Percentiles rank a stretch among this genome's conserved stretches.
Conservation (phyloP, 2,888 invertebrate species). For the Leptinotarsa juncta region DNA sequence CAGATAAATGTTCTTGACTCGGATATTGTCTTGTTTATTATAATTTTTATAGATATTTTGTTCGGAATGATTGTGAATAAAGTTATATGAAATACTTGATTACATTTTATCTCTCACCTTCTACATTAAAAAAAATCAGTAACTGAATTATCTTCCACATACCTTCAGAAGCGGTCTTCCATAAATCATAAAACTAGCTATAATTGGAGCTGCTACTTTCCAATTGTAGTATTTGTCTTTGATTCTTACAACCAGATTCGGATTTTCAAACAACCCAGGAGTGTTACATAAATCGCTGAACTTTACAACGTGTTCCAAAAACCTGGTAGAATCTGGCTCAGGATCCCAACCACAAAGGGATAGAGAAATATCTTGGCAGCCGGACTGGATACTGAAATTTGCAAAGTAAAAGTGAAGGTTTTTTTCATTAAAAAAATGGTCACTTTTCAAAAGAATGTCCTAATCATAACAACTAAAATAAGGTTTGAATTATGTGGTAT, state of each 20-base stretch:
- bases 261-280: conserved; percentile 80
- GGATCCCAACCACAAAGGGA: conserved; percentile 81
- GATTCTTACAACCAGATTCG: conserved; percentile 87
- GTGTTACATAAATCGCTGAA: conserved; percentile 77
- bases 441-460: too few relatives aligned
- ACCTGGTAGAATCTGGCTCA: conserved; percentile 68
- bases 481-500: too few relatives aligned
- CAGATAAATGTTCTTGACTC: too few relatives aligned
- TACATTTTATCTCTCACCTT: too few relatives aligned
- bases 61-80: too few relatives aligned
- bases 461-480: too few relatives aligned
- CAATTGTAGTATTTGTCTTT: conserved; percentile 92
- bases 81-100: too few relatives aligned
- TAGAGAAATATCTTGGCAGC: conserved; percentile 75
- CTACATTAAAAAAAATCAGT: too few relatives aligned
- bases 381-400: conserved; percentile 60
- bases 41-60: too few relatives aligned
- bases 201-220: conserved; percentile 90
- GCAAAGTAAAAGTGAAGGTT: too few relatives aligned
- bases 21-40: too few relatives aligned
- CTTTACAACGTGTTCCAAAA: conserved; percentile 70
- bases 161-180: conserved; percentile 86
- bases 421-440: too few relatives aligned
- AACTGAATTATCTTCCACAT: conserved; percentile 52
- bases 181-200: conserved; percentile 88